phyloP scores from a whole-genome alignment of 2,113 vertebrate genomes.

The Hyla sarda region DNA sequence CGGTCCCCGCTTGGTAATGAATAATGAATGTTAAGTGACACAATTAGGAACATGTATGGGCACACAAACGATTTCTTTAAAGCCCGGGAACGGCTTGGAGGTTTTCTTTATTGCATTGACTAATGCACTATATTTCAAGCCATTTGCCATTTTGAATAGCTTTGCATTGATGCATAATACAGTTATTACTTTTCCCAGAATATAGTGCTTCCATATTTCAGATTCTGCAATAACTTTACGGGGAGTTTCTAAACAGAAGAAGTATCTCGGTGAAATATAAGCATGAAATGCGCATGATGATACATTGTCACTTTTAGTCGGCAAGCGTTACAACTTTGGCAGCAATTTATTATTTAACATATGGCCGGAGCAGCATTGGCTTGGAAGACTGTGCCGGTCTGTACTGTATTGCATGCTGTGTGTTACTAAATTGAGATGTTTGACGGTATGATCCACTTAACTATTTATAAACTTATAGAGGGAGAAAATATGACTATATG shows the following conservation, averaged over 20 bases:
- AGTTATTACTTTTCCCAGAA: slow-evolving; percentile 56
- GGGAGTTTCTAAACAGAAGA: slow-evolving; percentile 48
- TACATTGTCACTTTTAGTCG: slow-evolving; percentile 56
- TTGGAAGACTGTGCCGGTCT: not conserved
- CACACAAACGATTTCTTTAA: slow-evolving; percentile 44
- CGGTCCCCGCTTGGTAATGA: not conserved
- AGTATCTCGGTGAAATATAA: slow-evolving; percentile 51
- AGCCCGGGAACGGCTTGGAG: slow-evolving; percentile 32
- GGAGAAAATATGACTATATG: not conserved
- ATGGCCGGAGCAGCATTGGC: slow-evolving; percentile 43
- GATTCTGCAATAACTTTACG: slow-evolving; percentile 48
- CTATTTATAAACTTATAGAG: slow-evolving; percentile 32
- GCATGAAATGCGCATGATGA: slow-evolving; percentile 50
- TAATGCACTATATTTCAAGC: slow-evolving; percentile 54
- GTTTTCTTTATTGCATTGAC: slow-evolving; percentile 40
- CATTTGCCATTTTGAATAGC: slow-evolving; percentile 51
- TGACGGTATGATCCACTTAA: slow-evolving; percentile 35
- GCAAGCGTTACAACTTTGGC: slow-evolving; percentile 45
- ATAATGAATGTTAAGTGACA: slow-evolving; percentile 42
- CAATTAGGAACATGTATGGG: slow-evolving; percentile 39
- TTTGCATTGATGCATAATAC: slow-evolving; percentile 57
- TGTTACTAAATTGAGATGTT: slow-evolving; percentile 54
- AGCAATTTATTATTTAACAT: slow-evolving; percentile 53
- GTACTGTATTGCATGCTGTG: slow-evolving; percentile 3
- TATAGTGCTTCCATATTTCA: slow-evolving; percentile 57